These are phyloP conservation scores for Camponotus vicinus DNA, from an alignment of 1,140 invertebrate species.

Conservation along the genomic window DNA sequence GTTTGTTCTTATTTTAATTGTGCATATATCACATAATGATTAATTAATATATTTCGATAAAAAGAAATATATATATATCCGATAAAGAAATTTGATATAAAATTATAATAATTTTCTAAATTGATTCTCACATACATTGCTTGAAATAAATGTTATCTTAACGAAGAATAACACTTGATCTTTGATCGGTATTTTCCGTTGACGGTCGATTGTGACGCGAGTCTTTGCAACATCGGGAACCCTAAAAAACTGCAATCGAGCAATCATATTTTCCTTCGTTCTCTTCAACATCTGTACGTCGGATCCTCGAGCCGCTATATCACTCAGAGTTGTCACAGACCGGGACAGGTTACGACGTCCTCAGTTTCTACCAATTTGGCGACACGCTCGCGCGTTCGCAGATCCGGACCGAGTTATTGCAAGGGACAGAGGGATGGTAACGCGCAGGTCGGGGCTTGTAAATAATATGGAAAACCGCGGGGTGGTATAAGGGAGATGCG, in stretches of 20 bases:
- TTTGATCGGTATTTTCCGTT: background rate
- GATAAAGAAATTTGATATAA: background rate
- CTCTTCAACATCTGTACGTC: conserved; percentile 45
- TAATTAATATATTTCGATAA: no score
- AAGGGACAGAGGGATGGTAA: conserved; percentile 30
- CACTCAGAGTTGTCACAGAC: conserved; percentile 66
- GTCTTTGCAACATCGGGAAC: background rate
- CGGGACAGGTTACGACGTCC: conserved; percentile 65
- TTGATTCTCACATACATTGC: background rate
- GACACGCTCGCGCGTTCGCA: conserved; percentile 60
- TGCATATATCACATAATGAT: no score
- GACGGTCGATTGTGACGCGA: background rate
- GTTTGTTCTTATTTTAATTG: background rate
- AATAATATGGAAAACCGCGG: conserved; percentile 78
- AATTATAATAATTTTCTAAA: background rate
- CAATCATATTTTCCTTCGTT: conserved; percentile 43
- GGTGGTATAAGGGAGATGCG: conserved; percentile 19
- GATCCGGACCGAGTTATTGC: conserved; percentile 69
- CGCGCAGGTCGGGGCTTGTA: conserved; percentile 71
- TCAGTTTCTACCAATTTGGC: conserved; percentile 74
- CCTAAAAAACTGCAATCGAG: conserved; percentile 9
- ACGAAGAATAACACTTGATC: background rate
- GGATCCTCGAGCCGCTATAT: conserved; percentile 60
- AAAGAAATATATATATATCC: background rate
- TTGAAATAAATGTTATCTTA: background rate